These are phyloP conservation scores for Ceratina calcarata DNA, from an alignment of 1,140 invertebrate genomes.

Conservation along the genomic window DNA sequence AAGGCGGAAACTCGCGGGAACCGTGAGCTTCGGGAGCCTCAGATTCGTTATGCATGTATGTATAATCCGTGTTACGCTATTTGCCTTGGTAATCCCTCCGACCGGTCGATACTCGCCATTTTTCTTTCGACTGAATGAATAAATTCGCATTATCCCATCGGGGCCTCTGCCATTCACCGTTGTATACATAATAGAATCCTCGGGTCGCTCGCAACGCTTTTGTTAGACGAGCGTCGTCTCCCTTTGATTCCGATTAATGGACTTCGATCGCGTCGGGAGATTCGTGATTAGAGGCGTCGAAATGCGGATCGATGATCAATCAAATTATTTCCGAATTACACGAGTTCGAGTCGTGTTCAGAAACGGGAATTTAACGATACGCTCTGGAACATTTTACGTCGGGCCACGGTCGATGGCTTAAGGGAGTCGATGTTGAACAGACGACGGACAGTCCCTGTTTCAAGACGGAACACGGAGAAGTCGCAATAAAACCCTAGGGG, in stretches of 20 bases:
- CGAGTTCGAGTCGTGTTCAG: too few relatives aligned
- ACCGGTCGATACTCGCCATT: conserved; percentile 41
- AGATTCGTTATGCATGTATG: conserved; percentile 45
- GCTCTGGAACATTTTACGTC: neutral
- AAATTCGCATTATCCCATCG: conserved; percentile 24
- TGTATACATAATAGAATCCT: conserved; percentile 32
- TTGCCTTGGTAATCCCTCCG: conserved; percentile 44
- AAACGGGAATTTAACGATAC: too few relatives aligned
- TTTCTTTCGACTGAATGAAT: conserved; percentile 33
- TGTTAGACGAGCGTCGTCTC: neutral
- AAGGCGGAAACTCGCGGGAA: conserved; percentile 35
- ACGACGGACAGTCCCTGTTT: conserved; percentile 22
- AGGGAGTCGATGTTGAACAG: conserved; percentile 46
- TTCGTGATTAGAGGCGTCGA: too few relatives aligned
- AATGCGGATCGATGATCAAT: too few relatives aligned
- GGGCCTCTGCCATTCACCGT: conserved; percentile 22
- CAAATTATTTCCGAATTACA: too few relatives aligned
- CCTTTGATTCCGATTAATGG: conserved; percentile 2
- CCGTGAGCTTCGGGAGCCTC: conserved; percentile 28
- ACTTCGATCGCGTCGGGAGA: neutral
- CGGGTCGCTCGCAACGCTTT: neutral
- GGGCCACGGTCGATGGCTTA: conserved; percentile 22
- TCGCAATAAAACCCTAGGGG: conserved; percentile 34
- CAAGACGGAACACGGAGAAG: conserved; percentile 6
- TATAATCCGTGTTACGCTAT: conserved; percentile 47